Evolutionary conservation across 2,797 vertebrate species (phyloP).

Genomic region (Syndactyla subalaris): DNA sequence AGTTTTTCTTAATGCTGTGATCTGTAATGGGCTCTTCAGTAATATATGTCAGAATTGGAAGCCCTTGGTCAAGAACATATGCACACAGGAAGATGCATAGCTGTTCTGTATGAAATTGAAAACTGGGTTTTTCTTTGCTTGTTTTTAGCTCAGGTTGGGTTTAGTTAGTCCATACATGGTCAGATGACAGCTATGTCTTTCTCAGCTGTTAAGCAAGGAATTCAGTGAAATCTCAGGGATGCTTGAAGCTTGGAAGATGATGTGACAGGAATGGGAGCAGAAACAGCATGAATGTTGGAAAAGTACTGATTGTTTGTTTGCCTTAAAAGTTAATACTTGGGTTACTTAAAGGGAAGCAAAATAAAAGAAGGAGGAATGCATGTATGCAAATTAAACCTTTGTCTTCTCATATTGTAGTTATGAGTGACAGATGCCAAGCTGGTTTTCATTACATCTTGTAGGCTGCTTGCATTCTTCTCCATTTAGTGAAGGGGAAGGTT

Average conservation of each 20-base stretch:
- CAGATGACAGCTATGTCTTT: neutral
- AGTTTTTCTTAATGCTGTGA: neutral
- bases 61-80: neutral
- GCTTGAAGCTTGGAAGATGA: neutral
- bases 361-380: neutral
- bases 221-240: neutral
- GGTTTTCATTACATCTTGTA: neutral
- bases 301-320: neutral
- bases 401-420: neutral
- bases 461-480: neutral
- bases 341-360: neutral
- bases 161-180: neutral
- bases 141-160: neutral
- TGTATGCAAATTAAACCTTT: neutral
- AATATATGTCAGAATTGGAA: neutral
- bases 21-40: neutral
- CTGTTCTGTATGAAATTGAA: neutral
- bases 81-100: neutral
- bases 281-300: neutral
- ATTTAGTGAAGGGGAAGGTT: neutral
- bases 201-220: neutral
- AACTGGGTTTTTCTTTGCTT: neutral
- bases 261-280: neutral
- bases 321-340: neutral
- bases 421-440: neutral